phyloP scores from a whole-genome alignment of 2,797 vertebrate species.

The Mycteria americana region DNA sequence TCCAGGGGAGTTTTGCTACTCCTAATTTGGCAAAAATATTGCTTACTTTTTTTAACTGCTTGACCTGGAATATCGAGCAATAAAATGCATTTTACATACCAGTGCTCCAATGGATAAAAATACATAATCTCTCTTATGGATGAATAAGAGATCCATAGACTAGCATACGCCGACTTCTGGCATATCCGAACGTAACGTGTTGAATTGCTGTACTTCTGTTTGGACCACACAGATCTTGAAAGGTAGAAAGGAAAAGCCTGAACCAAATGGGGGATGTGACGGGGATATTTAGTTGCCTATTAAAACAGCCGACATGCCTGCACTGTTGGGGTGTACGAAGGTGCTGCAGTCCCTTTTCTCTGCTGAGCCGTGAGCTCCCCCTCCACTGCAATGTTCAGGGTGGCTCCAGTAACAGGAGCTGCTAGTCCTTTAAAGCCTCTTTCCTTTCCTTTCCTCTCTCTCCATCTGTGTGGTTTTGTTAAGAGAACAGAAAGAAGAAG shows the following conservation, averaged over 20 bases:
- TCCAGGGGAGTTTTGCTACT: background rate
- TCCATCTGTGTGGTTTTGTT: background rate
- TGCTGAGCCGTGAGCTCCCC: background rate
- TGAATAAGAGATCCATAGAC: background rate
- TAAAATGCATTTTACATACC: background rate
- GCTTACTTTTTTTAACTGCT: background rate
- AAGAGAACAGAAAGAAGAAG: background rate
- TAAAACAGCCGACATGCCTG: background rate
- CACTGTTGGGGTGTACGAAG: background rate
- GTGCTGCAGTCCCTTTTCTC: background rate
- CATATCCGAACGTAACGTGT: background rate
- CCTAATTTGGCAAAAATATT: background rate
- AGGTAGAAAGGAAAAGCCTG: background rate
- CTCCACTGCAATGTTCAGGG: background rate
- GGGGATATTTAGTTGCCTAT: background rate
- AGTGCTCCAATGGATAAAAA: background rate
- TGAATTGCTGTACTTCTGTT: background rate
- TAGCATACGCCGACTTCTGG: background rate
- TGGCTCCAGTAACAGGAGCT: background rate
- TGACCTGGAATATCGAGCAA: background rate
- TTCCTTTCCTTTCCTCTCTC: background rate
- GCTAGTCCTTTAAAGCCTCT: background rate
- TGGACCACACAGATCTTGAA: background rate
- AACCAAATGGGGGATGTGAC: background rate
- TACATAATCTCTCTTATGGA: background rate